Conservation (phyloP, 2,113 vertebrate species). For the Melanocharis versteri region DNA sequence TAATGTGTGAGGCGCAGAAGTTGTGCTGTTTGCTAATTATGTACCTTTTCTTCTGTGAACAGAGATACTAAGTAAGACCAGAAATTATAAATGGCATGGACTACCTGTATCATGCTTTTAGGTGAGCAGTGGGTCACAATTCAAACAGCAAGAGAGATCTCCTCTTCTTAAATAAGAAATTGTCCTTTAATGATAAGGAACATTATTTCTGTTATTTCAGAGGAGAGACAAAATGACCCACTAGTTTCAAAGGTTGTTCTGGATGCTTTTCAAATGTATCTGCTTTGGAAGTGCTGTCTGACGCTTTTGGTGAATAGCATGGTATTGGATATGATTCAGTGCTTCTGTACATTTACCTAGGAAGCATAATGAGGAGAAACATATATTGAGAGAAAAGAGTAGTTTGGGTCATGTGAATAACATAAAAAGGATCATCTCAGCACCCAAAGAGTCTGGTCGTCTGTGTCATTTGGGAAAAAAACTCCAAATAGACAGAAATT, state of each 20-base stretch:
- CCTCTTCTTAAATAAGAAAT: background rate
- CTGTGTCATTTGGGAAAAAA: background rate
- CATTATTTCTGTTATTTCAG: background rate
- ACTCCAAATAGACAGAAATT: background rate
- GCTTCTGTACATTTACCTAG: background rate
- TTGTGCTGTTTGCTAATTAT: constrained; percentile 65
- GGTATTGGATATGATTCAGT: background rate
- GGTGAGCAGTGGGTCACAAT: background rate
- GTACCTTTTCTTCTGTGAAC: constrained; percentile 42
- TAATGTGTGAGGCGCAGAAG: constrained; percentile 22
- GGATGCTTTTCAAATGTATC: background rate
- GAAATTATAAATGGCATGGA: constrained; percentile 18
- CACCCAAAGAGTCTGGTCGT: background rate
- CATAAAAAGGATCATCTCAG: background rate
- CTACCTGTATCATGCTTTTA: constrained; percentile 26
- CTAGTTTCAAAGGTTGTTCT: background rate
- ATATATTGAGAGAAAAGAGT: background rate
- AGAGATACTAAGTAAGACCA: constrained; percentile 10
- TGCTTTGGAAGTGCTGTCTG: background rate
- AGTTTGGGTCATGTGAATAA: background rate
- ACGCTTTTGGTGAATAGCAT: background rate
- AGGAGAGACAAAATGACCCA: background rate
- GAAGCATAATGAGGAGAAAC: background rate
- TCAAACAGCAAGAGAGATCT: background rate
- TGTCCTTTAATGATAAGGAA: background rate